Evolutionary conservation across 2,888 invertebrate species (phyloP).

Genomic region (Galerucella calmariensis): DNA sequence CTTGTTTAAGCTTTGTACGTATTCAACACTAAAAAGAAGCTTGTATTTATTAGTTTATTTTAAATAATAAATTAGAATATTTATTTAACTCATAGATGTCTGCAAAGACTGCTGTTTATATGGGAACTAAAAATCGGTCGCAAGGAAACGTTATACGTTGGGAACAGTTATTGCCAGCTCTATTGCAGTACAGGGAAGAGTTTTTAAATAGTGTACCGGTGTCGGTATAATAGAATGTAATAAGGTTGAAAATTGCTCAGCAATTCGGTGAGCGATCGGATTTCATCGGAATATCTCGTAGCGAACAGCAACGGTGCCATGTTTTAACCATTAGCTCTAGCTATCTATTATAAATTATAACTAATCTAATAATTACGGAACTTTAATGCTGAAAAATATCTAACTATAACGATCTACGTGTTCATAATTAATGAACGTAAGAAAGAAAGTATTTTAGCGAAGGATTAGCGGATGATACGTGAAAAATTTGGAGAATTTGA

Average conservation of each 20-base stretch:
- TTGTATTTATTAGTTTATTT: too few species aligned
- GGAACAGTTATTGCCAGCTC: slow-evolving; percentile 16
- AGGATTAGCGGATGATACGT: not conserved
- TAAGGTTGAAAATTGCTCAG: slow-evolving; percentile 33
- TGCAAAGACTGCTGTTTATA: not conserved
- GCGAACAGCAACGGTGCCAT: slow-evolving; percentile 28
- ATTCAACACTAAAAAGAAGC: too few species aligned
- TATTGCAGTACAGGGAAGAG: slow-evolving; percentile 51
- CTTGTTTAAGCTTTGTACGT: too few species aligned
- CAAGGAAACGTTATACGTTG: not conserved
- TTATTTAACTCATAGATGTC: too few species aligned
- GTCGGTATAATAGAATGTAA: slow-evolving; percentile 14
- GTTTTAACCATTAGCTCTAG: slow-evolving; percentile 22
- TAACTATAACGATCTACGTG: not conserved
- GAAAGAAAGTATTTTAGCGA: not conserved
- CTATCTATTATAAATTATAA: slow-evolving; percentile 23
- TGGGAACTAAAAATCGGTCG: not conserved
- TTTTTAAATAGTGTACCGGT: slow-evolving; percentile 45
- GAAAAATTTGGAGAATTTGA: slow-evolving; percentile 13
- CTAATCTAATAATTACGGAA: slow-evolving; percentile 28
- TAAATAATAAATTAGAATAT: too few species aligned
- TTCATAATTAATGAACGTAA: slow-evolving; percentile 4
- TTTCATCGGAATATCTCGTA: slow-evolving; percentile 26
- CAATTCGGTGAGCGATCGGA: slow-evolving; percentile 49
- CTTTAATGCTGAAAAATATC: slow-evolving; percentile 9